Percentiles rank a stretch among this genome's conserved stretches.
Evolutionary conservation across 1,140 invertebrate genomes (phyloP).

Genomic region (Diorhabda elongata): DNA sequence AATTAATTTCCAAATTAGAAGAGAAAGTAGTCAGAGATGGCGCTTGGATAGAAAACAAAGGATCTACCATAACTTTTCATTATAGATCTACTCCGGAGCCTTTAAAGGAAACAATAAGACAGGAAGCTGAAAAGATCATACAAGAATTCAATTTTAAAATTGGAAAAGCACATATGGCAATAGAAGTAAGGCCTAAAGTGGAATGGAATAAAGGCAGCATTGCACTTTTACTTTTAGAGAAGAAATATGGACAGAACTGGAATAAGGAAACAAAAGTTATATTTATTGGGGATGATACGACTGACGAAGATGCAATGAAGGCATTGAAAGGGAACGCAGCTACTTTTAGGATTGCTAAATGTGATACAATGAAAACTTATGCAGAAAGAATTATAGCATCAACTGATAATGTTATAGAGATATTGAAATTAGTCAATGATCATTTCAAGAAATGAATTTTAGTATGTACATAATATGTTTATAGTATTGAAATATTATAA

Average conservation of each 20-base stretch:
- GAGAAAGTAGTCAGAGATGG: constrained; percentile 27
- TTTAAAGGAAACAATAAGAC: constrained; percentile 23
- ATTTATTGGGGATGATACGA: constrained; percentile 33
- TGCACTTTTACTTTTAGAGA: constrained; percentile 22
- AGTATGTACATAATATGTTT: no score
- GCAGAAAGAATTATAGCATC: constrained; percentile 28
- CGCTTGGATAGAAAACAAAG: constrained; percentile 34
- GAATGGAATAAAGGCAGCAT: constrained; percentile 33
- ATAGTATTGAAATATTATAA: no score
- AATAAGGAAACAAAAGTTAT: constrained; percentile 27
- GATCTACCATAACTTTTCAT: constrained; percentile 28
- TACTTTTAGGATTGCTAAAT: constrained; percentile 27
- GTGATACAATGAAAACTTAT: constrained; percentile 18
- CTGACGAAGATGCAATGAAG: constrained; percentile 33
- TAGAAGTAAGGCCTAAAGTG: constrained; percentile 30
- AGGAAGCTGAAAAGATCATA: constrained; percentile 25
- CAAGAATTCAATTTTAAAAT: constrained; percentile 27
- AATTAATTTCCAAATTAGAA: constrained; percentile 24
- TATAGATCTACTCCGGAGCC: constrained; percentile 26
- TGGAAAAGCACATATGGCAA: constrained; percentile 28
- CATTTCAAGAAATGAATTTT: constrained; percentile 18
- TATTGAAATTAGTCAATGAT: constrained; percentile 27
- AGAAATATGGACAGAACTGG: constrained; percentile 27
- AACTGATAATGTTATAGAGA: constrained; percentile 21
- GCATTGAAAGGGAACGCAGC: constrained; percentile 27